phyloP scores from a whole-genome alignment of 1,140 invertebrate species.

The Polypedilum vanderplanki region DNA sequence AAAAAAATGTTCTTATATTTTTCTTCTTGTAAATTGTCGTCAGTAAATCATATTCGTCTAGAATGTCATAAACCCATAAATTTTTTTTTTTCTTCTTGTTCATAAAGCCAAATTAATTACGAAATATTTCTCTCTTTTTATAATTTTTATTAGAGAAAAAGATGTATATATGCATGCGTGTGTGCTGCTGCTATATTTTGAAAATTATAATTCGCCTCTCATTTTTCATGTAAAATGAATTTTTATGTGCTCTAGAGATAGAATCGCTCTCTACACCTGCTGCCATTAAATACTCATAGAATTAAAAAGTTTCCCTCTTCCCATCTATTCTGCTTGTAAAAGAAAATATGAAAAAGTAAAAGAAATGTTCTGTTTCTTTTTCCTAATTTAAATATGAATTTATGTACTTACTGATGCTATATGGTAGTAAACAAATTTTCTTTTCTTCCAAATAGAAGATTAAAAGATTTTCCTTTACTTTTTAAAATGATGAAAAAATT shows the following conservation, averaged over 20 bases:
- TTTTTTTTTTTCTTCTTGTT: background rate
- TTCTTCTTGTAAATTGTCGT: background rate
- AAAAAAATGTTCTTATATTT: background rate
- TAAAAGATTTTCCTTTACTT: too few species aligned
- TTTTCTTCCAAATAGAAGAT: too few species aligned
- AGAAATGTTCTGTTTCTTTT: too few species aligned
- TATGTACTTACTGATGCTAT: too few species aligned
- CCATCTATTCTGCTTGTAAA: background rate
- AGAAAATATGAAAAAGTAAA: too few species aligned
- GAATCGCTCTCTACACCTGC: conserved; percentile 8
- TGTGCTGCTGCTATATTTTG: background rate
- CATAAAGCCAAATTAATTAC: background rate
- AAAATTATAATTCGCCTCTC: conserved; percentile 3
- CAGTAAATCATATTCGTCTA: conserved; percentile 1
- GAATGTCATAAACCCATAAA: conserved; percentile 18
- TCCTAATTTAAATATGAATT: too few species aligned
- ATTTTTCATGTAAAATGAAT: conserved; percentile 23
- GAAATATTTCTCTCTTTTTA: background rate
- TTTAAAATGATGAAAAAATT: too few species aligned
- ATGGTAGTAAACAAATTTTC: too few species aligned
- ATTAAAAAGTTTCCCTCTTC: background rate
- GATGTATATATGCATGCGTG: background rate
- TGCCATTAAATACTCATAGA: conserved; percentile 2
- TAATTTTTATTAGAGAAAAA: background rate
- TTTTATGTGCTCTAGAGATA: background rate